Percentiles rank a stretch among this genome's conserved stretches.
phyloP scores from a whole-genome alignment of 2,888 invertebrate species.

The Steromphala cineraria region DNA sequence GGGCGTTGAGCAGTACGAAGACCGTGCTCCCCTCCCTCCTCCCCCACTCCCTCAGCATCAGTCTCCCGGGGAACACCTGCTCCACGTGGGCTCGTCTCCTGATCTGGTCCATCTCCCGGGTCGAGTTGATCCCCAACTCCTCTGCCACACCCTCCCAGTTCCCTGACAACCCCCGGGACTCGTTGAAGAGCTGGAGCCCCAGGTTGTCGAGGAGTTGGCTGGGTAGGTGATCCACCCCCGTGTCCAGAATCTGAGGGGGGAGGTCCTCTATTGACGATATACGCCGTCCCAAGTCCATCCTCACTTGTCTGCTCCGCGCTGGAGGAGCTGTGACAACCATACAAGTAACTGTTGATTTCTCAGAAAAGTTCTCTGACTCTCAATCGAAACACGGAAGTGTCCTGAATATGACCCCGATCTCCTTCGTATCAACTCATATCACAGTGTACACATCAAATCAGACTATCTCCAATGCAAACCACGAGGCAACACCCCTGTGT shows the following conservation, averaged over 20 bases:
- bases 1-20: constrained; percentile 29
- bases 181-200: constrained; percentile 18
- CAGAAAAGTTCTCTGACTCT: too few relatives aligned
- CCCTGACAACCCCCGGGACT: not conserved
- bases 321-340: too few relatives aligned
- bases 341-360: too few relatives aligned
- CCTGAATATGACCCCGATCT: too few relatives aligned
- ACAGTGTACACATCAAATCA: too few relatives aligned
- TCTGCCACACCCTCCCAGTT: constrained; percentile 35
- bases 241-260: constrained; percentile 19
- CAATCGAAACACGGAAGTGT: too few relatives aligned
- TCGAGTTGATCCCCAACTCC: constrained; percentile 25
- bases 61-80: constrained; percentile 27
- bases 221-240: constrained; percentile 11
- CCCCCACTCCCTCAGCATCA: constrained; percentile 28
- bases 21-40: constrained; percentile 26
- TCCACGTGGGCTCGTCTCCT: constrained; percentile 19
- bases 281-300: not conserved
- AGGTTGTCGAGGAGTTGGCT: constrained; percentile 18
- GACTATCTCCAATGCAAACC: too few relatives aligned
- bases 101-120: constrained; percentile 11
- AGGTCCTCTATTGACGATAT: constrained; percentile 22
- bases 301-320: not conserved
- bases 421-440: too few relatives aligned
- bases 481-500: too few relatives aligned